Evolutionary conservation across 2,888 invertebrate genomes (phyloP), one percentile per base, ranked within the genome.

Genomic region (Chydorus sphaericus): DNA sequence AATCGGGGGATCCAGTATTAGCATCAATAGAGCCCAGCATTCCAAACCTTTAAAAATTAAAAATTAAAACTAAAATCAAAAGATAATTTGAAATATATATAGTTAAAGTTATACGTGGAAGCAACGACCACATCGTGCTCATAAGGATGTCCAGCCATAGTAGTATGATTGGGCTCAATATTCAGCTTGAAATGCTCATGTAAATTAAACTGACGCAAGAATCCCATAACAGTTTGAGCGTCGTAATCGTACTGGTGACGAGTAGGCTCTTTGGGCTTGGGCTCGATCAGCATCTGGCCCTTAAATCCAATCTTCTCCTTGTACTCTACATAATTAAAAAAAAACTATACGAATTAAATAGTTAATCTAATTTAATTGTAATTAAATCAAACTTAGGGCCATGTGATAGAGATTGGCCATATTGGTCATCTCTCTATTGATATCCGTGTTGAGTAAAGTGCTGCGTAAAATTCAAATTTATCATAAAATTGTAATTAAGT

Each of bases 161-260:
- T 72, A 4, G 71, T 71, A 65, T 78, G 78, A 56, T 80, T 80
- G 1, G 79, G 78, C 62, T 75, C 73, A 28, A 78, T 73, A 61
- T 76, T 77, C n/a, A 81, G 70, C 68, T 79, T 81, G 63, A 75
- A 81, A 63, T 75, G 73, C 4, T 77, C 71, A 39, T 80, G 79
- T 62, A 81, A 67, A 58, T 74, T 76, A 62, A 75, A 77, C 61
- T 73, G 73, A 65, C 77, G 78, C 62, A 81, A 65, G 62, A 81
- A 77, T 56, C 75, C 78, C 63, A 81, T 67, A 29, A 79, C 78
- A 56, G 80, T 80, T 57, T 77, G 77, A 11, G 78, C 76, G 68
- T 81, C 79, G 70, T 77, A 78, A 68, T 78, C 77, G 64, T 81
- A 81, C 59, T 77, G 74, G 55, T 73, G 72, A 54, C 77, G 71